Evolutionary conservation across 2,113 vertebrate genomes (phyloP).

Genomic region (Glaucidium brasilianum): DNA sequence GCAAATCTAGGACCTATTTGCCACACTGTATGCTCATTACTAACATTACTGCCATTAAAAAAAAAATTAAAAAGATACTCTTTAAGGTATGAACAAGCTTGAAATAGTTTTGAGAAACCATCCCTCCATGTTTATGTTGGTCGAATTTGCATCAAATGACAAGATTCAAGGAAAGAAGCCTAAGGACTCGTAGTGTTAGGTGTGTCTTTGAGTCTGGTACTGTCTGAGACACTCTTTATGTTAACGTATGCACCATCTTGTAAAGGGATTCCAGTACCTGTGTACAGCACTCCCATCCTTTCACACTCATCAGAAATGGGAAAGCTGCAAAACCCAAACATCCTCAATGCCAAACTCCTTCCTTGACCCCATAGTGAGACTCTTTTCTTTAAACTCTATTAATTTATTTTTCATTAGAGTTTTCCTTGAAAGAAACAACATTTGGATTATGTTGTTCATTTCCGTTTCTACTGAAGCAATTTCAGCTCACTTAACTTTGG

Average conservation of each 20-base stretch:
- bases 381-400: neutral
- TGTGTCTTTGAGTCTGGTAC: neutral
- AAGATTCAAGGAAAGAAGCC: neutral
- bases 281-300: neutral
- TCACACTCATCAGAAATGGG: neutral
- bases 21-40: neutral
- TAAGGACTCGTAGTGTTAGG: neutral
- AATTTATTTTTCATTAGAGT: neutral
- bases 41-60: neutral
- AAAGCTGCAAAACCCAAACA: neutral
- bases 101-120: neutral
- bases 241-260: neutral
- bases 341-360: fast-evolving
- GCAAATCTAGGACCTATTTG: neutral
- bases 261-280: neutral
- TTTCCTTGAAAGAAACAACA: neutral
- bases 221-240: neutral
- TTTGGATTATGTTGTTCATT: neutral
- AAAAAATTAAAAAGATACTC: neutral
- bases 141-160: neutral
- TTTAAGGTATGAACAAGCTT: neutral
- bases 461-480: neutral
- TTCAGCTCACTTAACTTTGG: neutral
- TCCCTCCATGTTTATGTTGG: neutral
- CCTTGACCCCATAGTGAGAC: fast-evolving